These are phyloP conservation scores for Latheticus oryzae DNA, from an alignment of 2,888 invertebrate genomes.

Conservation along the genomic window DNA sequence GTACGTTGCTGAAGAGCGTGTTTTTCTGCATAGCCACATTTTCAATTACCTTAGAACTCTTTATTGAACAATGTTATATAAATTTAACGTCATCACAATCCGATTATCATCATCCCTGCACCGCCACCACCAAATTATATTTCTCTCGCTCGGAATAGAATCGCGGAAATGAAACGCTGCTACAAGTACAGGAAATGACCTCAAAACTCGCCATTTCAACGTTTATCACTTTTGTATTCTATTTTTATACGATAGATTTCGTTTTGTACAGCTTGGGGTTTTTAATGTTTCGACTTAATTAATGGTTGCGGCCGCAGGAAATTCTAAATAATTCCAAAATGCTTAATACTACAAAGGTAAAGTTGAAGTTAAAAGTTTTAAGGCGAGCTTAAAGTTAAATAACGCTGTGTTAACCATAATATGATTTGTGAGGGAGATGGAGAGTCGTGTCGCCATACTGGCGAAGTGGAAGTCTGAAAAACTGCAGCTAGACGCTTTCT, in stretches of 20 bases:
- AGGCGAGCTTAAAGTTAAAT: slow-evolving; percentile 28
- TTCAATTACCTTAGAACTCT: slow-evolving; percentile 23
- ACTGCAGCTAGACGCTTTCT: slow-evolving; percentile 35
- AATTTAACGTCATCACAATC: slow-evolving; percentile 35
- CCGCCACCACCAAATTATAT: slow-evolving; percentile 51
- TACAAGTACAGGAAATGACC: slow-evolving; percentile 59
- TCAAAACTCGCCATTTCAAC: slow-evolving; percentile 52
- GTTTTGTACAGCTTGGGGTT: slow-evolving; percentile 7
- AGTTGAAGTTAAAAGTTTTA: slow-evolving; percentile 28
- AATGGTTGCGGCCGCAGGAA: slow-evolving; percentile 25
- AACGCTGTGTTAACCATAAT: slow-evolving; percentile 22
- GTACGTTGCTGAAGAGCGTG: slow-evolving; percentile 17
- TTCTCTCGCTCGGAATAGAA: too few species aligned
- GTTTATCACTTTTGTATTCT: slow-evolving; percentile 29
- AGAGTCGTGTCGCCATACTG: slow-evolving; percentile 22
- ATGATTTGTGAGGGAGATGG: slow-evolving; percentile 33
- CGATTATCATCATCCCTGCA: slow-evolving; percentile 36
- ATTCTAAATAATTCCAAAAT: slow-evolving; percentile 25
- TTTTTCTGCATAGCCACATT: slow-evolving; percentile 21
- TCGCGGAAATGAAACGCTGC: slow-evolving; percentile 62
- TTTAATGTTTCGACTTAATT: slow-evolving; percentile 31
- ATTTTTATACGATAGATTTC: slow-evolving; percentile 29
- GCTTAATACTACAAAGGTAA: slow-evolving; percentile 28
- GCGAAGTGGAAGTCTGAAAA: slow-evolving; percentile 39
- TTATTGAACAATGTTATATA: slow-evolving; percentile 15